Conservation (phyloP, 2,888 invertebrate species). For the Lasius platythorax region DNA sequence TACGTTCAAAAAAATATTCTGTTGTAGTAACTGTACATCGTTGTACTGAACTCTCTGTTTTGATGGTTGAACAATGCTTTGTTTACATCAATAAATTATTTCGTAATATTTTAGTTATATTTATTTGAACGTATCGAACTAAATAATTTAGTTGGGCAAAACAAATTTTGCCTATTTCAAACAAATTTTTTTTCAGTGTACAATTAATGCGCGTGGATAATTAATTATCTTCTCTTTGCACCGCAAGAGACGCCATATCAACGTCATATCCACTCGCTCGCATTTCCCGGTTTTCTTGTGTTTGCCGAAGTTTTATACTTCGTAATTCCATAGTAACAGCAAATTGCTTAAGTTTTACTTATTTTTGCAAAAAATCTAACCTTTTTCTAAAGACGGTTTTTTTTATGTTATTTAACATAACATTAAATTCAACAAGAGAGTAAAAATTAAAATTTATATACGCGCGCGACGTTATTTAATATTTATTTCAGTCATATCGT, state of each 20-base stretch:
- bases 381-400: background rate
- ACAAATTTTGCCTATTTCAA: too few relatives aligned
- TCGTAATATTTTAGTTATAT: too few relatives aligned
- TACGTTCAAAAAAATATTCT: too few relatives aligned
- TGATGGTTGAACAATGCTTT: too few relatives aligned
- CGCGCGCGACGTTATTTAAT: background rate
- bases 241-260: too few relatives aligned
- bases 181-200: too few relatives aligned
- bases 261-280: background rate
- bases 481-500: background rate
- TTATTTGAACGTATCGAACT: too few relatives aligned
- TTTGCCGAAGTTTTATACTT: background rate
- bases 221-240: background rate
- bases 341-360: background rate
- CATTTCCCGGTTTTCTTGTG: background rate
- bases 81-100: too few relatives aligned
- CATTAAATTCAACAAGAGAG: background rate
- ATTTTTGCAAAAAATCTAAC: background rate
- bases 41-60: too few relatives aligned
- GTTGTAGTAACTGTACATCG: too few relatives aligned
- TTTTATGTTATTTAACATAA: background rate
- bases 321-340: background rate
- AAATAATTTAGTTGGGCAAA: too few relatives aligned
- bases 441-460: background rate
- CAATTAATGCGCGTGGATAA: conserved; percentile 13